phyloP scores from a whole-genome alignment of 1,140 invertebrate species.

The Habropoda laboriosa region DNA sequence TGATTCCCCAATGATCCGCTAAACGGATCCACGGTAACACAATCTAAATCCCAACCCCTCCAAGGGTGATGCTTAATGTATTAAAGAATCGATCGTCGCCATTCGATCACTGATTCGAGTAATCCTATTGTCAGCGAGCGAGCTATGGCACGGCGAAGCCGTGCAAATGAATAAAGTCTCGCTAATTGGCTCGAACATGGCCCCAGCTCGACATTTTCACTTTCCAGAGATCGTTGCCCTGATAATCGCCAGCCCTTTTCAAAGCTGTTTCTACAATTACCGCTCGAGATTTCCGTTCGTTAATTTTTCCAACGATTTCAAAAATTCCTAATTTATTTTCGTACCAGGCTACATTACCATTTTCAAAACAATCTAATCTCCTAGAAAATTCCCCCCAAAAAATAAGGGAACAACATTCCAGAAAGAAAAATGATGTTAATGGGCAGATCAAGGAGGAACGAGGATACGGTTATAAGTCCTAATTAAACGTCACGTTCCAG shows the following conservation, averaged over 20 bases:
- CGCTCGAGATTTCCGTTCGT: too few relatives aligned
- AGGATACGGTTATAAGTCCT: too few relatives aligned
- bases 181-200: slow-evolving; percentile 40
- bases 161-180: slow-evolving; percentile 34
- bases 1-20: not conserved
- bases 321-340: too few relatives aligned
- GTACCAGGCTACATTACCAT: too few relatives aligned
- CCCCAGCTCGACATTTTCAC: slow-evolving; percentile 32
- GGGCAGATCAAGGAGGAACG: too few relatives aligned
- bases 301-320: too few relatives aligned
- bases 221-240: slow-evolving; percentile 49
- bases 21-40: slow-evolving; percentile 27
- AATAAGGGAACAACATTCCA: too few relatives aligned
- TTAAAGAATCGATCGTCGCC: slow-evolving; percentile 33
- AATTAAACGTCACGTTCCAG: too few relatives aligned
- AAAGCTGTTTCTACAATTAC: too few relatives aligned
- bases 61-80: slow-evolving; percentile 11
- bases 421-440: too few relatives aligned
- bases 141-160: slow-evolving; percentile 29
- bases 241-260: slow-evolving; percentile 15
- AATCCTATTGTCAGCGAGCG: slow-evolving; percentile 28
- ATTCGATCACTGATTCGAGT: slow-evolving; percentile 37
- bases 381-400: too few relatives aligned
- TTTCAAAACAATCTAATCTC: too few relatives aligned
- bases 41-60: not conserved